Base-by-base conservation (phyloP, 2,797 vertebrate genomes). In the Chelonia mydas region DNA sequence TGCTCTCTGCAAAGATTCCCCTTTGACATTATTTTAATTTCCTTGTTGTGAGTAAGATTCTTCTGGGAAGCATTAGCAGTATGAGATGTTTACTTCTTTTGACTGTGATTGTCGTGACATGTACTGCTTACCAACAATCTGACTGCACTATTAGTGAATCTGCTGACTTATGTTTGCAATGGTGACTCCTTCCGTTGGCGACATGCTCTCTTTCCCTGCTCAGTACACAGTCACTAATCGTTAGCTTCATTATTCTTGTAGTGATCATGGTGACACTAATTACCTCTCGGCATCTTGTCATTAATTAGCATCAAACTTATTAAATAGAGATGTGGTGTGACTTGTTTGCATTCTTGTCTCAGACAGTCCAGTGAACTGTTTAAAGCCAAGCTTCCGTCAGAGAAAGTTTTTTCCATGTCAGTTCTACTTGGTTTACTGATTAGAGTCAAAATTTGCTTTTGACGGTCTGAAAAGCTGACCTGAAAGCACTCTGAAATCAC, bases 141-240 rank as follows among this genome's bases (percentile, higher is more conserved):
- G 78, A 78, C 83, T 37, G 28, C 84, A 65, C 81, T 81, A 61
- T 87, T 45, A 68, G 92, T n/a, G 27, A 87, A 93, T 65, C 59
- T 77, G 3, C 37, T 7, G 41, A 27, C 88, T 95, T 59, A 82
- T 89, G 86, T 95, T 97, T 96, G 88, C 96, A 95, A 95, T 53
- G 92, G 91, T 95, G 97, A 96, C 95, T 97, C 95, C 94, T 68
- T 68, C 19, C 94, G 90, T 94, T 94, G 97, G 93, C 84, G 55
- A 86, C 37, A 86, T 80, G 2, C 76, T 28, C 41, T 51, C 27
- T 53, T 78, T 83, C 82, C 83, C 85, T 33, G 84, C 93, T 95
- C 92, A 80, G 72, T 77, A 65, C 51, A 47, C 17, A 0, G 81
- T 85, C 51, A 17, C 27, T 83, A 31, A 86, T 81, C 37, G 80